Evolutionary conservation across 1,140 invertebrate genomes (phyloP).

Genomic region (Temnothorax longispinosus): DNA sequence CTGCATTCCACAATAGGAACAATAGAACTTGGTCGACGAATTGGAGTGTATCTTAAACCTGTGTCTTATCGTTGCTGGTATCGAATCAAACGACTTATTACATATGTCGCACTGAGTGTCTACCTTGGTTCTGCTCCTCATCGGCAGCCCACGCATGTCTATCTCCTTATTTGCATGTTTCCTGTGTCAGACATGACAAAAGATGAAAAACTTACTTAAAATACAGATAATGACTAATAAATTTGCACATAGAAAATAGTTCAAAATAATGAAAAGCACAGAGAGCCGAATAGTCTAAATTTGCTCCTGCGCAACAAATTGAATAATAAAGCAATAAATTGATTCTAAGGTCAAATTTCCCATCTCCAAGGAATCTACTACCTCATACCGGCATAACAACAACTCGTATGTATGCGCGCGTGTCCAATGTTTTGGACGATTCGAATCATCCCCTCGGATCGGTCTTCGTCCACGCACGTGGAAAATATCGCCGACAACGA

Average conservation of each 20-base stretch:
- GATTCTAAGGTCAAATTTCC: background rate
- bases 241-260: slow-evolving; percentile 4
- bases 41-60: slow-evolving; percentile 89
- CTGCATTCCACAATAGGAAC: slow-evolving; percentile 89
- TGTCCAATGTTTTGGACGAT: background rate
- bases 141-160: slow-evolving; percentile 81
- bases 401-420: background rate
- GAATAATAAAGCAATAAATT: background rate
- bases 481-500: background rate
- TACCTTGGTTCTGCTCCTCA: slow-evolving; percentile 69
- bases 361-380: no score
- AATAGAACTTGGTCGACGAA: slow-evolving; percentile 88
- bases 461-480: no score
- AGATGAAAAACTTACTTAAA: background rate
- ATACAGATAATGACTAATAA: slow-evolving; percentile 18
- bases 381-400: no score
- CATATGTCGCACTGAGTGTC: slow-evolving; percentile 87
- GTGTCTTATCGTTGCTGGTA: slow-evolving; percentile 89
- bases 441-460: background rate
- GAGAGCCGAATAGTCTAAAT: background rate
- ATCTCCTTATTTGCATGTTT: slow-evolving; percentile 87
- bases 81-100: slow-evolving; percentile 87
- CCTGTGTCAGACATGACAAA: slow-evolving; percentile 69
- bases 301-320: background rate
- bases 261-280: background rate